A percentile compares a stretch with the other conserved stretches of the same genome.
Conservation (phyloP, 2,113 vertebrate genomes). For the Procavia capensis region DNA sequence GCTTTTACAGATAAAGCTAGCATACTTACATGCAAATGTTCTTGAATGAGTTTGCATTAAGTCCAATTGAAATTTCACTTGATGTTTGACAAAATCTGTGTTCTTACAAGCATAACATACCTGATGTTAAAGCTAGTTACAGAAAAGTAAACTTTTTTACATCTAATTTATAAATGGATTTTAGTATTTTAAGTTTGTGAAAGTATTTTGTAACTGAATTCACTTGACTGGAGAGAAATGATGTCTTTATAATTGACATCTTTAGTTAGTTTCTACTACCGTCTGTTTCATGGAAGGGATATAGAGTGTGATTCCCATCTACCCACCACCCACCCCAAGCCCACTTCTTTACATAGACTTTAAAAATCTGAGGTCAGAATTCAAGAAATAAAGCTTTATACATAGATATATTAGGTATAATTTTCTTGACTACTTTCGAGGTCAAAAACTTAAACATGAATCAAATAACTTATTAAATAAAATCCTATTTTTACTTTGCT, state of each 20-base stretch:
- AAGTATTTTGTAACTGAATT: neutral
- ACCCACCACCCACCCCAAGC: too few species aligned
- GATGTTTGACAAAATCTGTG: slow-evolving; percentile 35
- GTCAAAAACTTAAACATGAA: neutral
- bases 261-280: neutral
- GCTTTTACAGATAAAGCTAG: slow-evolving; percentile 33
- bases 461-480: slow-evolving; percentile 50
- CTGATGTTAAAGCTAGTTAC: slow-evolving; percentile 54
- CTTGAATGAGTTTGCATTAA: slow-evolving; percentile 58
- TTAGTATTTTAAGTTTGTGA: slow-evolving; percentile 23
- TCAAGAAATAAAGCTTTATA: neutral
- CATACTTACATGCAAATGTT: slow-evolving; percentile 8
- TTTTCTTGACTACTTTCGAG: slow-evolving; percentile 47
- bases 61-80: slow-evolving; percentile 1
- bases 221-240: neutral
- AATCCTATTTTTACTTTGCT: slow-evolving; percentile 31
- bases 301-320: neutral
- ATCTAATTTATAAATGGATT: slow-evolving; percentile 10
- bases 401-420: neutral
- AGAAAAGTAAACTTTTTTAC: slow-evolving; percentile 2
- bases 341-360: neutral
- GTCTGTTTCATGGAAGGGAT: neutral
- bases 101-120: slow-evolving; percentile 6
- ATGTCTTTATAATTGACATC: neutral
- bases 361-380: neutral